Evolutionary conservation across 2,888 invertebrate species (phyloP).

Genomic region (Resseliella maxima): DNA sequence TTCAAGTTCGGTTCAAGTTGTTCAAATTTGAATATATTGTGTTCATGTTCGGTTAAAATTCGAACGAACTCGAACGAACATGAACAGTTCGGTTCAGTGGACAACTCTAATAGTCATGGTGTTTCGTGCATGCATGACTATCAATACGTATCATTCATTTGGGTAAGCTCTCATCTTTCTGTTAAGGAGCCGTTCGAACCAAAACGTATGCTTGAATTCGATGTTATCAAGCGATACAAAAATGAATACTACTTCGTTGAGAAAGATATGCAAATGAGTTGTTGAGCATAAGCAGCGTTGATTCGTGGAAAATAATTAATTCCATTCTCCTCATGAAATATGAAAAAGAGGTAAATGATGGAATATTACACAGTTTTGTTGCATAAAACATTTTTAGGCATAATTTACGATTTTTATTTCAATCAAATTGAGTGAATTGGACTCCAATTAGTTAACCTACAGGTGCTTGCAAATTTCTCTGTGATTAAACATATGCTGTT

Average conservation of each 20-base stretch:
- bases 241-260: constrained; percentile 92
- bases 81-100: too few relatives aligned
- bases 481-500: constrained; percentile 95
- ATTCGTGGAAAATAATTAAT: constrained; percentile 94
- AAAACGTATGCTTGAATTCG: constrained; percentile 83
- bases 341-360: constrained; percentile 85
- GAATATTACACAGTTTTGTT: constrained; percentile 27
- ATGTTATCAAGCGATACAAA: constrained; percentile 76
- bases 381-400: constrained; percentile 7
- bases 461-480: constrained; percentile 91
- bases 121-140: constrained; percentile 99
- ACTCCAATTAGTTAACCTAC: constrained; percentile 56
- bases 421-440: not conserved
- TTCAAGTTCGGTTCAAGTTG: too few relatives aligned
- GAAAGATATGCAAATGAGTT: constrained; percentile 99
- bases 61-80: too few relatives aligned
- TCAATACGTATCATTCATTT: constrained; percentile 98
- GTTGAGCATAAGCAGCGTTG: constrained; percentile 97
- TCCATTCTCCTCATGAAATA: constrained; percentile 98
- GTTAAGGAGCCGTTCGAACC: constrained; percentile 88
- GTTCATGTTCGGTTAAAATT: too few relatives aligned
- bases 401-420: constrained; percentile 21
- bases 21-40: too few relatives aligned
- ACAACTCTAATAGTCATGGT: constrained; percentile 99
- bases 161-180: constrained; percentile 96